Conservation (phyloP, 2,113 vertebrate genomes). For the Oncorhynchus tshawytscha region DNA sequence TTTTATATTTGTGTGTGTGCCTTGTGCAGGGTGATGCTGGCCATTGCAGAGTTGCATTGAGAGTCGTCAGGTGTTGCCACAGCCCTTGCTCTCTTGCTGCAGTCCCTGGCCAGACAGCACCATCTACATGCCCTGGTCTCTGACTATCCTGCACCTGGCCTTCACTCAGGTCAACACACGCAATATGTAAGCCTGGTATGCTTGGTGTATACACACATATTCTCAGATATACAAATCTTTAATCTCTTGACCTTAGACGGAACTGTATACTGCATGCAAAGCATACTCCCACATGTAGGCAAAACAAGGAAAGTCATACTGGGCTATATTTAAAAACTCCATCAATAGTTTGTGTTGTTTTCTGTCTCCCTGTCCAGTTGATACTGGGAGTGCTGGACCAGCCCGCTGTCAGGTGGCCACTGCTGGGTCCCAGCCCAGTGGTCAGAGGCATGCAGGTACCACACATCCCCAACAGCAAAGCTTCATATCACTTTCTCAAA, state of each 20-base stretch:
- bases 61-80: constrained; percentile 86
- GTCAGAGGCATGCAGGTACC: constrained; percentile 77
- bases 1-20: constrained; percentile 1
- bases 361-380: constrained; percentile 70
- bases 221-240: background rate
- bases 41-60: constrained; percentile 91
- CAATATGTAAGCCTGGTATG: background rate
- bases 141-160: constrained; percentile 87
- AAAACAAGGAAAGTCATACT: background rate
- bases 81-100: constrained; percentile 88
- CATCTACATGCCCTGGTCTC: constrained; percentile 90
- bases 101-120: constrained; percentile 89
- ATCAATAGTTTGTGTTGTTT: background rate
- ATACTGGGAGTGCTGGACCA: constrained; percentile 91
- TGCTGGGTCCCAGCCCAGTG: constrained; percentile 70
- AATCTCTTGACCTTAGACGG: background rate
- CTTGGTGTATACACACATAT: background rate
- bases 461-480: background rate
- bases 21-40: constrained; percentile 82
- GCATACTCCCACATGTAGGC: too few relatives aligned
- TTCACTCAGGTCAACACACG: constrained; percentile 86
- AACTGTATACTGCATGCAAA: background rate
- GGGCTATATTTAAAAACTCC: background rate
- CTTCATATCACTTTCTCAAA: background rate
- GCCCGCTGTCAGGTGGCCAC: constrained; percentile 95